These are phyloP conservation scores for Caenorhabditis remanei DNA, from an alignment of 1,140 invertebrate genomes.

Conservation along the genomic window DNA sequence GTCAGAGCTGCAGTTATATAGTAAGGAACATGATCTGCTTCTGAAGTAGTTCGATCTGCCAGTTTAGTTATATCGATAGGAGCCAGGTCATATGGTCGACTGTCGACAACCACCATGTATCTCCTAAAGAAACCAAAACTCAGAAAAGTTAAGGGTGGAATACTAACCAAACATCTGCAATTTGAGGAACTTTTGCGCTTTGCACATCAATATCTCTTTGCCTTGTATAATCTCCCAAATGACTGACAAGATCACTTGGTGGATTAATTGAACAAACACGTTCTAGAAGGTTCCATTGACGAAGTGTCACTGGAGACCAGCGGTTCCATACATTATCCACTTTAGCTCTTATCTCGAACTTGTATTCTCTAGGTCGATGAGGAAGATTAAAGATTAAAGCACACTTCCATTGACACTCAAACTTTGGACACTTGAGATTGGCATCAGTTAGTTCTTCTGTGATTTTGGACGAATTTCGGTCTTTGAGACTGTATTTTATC, in stretches of 20 bases:
- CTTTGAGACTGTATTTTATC: slow-evolving; percentile 65
- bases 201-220: slow-evolving; percentile 60
- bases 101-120: slow-evolving; percentile 66
- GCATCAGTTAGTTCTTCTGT: slow-evolving; percentile 50
- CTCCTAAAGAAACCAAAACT: slow-evolving; percentile 29
- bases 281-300: slow-evolving; percentile 66
- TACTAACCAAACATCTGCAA: slow-evolving; percentile 31
- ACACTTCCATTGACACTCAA: slow-evolving; percentile 67
- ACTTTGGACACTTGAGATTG: slow-evolving; percentile 65
- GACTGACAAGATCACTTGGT: slow-evolving; percentile 58
- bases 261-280: slow-evolving; percentile 67
- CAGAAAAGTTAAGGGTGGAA: neutral
- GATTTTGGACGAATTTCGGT: slow-evolving; percentile 45
- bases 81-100: slow-evolving; percentile 56
- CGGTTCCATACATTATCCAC: slow-evolving; percentile 67
- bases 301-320: slow-evolving; percentile 62
- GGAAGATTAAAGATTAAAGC: slow-evolving; percentile 62
- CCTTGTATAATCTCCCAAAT: slow-evolving; percentile 37
- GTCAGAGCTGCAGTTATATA: slow-evolving; percentile 64
- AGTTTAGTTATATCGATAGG: slow-evolving; percentile 66
- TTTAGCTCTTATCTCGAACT: slow-evolving; percentile 61
- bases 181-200: neutral
- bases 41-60: slow-evolving; percentile 62
- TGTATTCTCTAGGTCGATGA: slow-evolving; percentile 64
- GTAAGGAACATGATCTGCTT: slow-evolving; percentile 65